A percentile compares a stretch with the other conserved stretches of the same genome.
These are phyloP conservation scores for Halocynthia roretzi DNA, from an alignment of 23 tunicate genomes.

Conservation along the genomic window DNA sequence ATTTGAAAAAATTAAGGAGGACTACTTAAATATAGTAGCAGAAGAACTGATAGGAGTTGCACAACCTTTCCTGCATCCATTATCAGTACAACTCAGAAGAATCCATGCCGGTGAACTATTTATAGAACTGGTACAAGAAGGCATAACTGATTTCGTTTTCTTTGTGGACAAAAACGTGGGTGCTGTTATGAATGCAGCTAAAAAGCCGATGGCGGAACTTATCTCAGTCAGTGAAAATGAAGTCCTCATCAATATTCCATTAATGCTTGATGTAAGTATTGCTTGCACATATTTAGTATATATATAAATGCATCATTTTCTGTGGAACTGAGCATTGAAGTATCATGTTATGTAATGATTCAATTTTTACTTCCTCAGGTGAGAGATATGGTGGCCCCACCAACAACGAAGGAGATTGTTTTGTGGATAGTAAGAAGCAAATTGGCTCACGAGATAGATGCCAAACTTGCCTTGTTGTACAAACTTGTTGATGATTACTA, in stretches of 20 bases:
- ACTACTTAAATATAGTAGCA: conserved; percentile 25
- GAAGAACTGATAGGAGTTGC: conserved; percentile 9
- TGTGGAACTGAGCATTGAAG: no score
- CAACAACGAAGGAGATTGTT: conserved; percentile 47
- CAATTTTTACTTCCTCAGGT: conserved; percentile 23
- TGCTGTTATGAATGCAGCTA: conserved; percentile 15
- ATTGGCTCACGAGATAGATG: conserved; percentile 47
- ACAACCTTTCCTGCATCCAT: conserved; percentile 18
- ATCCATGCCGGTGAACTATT: conserved; percentile 66
- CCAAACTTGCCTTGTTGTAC: conserved; percentile 32
- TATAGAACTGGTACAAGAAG: conserved; percentile 71
- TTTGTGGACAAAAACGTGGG: conserved; percentile 58
- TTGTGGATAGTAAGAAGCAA: conserved; percentile 65
- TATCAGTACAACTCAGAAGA: conserved; percentile 14
- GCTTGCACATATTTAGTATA: not conserved
- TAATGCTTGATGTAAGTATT: conserved; percentile 57
- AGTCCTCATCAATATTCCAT: conserved; percentile 71
- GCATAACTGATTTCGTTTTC: conserved; percentile 20
- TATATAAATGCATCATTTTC: not conserved
- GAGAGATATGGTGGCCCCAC: conserved; percentile 43
- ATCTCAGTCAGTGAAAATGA: conserved; percentile 42
- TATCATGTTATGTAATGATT: not conserved
- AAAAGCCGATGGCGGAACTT: conserved; percentile 50
- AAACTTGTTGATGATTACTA: conserved; percentile 48
- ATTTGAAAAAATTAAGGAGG: conserved; percentile 36